These are phyloP conservation scores for Unio pictorum DNA, from an alignment of 2,888 invertebrate species.

Conservation along the genomic window DNA sequence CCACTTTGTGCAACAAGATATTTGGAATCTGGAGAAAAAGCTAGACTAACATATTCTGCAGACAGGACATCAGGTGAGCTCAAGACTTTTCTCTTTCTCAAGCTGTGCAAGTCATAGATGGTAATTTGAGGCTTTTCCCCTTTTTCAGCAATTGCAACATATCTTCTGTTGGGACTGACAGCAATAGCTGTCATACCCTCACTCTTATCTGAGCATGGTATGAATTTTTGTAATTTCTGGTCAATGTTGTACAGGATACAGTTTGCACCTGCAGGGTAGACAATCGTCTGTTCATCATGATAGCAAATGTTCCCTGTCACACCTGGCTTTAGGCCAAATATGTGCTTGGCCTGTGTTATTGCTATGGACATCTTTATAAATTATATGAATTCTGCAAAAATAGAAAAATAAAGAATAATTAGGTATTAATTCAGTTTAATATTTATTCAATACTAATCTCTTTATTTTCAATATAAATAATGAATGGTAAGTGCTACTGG, in stretches of 20 bases:
- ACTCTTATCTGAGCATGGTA: slow-evolving; percentile 72
- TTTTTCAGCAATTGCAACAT: slow-evolving; percentile 71
- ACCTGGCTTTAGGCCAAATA: slow-evolving; percentile 70
- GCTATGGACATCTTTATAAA: slow-evolving; percentile 68
- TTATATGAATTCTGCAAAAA: slow-evolving; percentile 1
- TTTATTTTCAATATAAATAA: no score
- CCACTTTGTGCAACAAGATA: slow-evolving; percentile 85
- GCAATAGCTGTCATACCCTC: slow-evolving; percentile 72
- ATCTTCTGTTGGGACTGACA: slow-evolving; percentile 71
- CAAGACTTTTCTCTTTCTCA: slow-evolving; percentile 71
- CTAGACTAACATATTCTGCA: slow-evolving; percentile 80
- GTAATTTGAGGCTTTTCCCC: slow-evolving; percentile 71
- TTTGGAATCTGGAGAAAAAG: slow-evolving; percentile 87
- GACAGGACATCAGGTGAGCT: slow-evolving; percentile 71
- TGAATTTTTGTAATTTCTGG: slow-evolving; percentile 72
- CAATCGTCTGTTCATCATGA: slow-evolving; percentile 72
- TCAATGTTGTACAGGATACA: slow-evolving; percentile 73
- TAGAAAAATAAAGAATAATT: neutral
- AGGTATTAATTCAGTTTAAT: no score
- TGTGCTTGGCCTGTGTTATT: slow-evolving; percentile 68
- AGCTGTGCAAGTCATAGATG: slow-evolving; percentile 72
- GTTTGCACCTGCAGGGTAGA: slow-evolving; percentile 72
- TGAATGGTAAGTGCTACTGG: no score
- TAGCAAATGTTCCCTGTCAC: slow-evolving; percentile 70
- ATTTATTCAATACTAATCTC: no score